Evolutionary conservation across 2,888 invertebrate species (phyloP).

Genomic region (Caenorhabditis sulstoni): DNA sequence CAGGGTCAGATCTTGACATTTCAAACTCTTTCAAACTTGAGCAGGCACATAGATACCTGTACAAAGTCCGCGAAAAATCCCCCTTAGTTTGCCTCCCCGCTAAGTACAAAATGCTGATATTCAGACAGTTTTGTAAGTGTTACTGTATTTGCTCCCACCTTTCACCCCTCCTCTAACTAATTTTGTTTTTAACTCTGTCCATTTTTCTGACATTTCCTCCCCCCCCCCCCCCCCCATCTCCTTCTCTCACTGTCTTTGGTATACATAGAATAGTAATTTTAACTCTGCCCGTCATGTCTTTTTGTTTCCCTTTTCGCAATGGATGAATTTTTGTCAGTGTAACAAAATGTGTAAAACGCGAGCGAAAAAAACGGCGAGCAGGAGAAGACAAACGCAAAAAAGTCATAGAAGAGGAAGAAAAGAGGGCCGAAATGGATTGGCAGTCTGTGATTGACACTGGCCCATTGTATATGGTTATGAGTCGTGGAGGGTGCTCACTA

Average conservation of each 20-base stretch:
- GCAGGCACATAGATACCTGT: conserved; percentile 10
- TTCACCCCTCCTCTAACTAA: no score
- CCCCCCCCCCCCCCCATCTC: conserved; percentile 4
- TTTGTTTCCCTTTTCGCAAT: conserved; percentile 13
- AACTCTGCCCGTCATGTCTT: conserved; percentile 14
- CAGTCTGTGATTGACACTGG: conserved; percentile 62
- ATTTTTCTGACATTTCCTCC: not conserved
- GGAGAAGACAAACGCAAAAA: not conserved
- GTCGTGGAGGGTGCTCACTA: conserved; percentile 53
- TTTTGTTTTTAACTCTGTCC: not conserved
- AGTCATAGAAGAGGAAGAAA: conserved; percentile 25
- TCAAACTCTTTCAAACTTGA: no score
- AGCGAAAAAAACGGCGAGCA: not conserved
- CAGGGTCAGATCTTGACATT: conserved; percentile 7
- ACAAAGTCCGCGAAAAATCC: conserved; percentile 1
- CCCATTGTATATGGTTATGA: conserved; percentile 57
- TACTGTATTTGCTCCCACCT: not conserved
- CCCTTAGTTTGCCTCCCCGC: not conserved
- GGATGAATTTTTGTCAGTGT: conserved; percentile 30
- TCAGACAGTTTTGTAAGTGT: conserved; percentile 13
- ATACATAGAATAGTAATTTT: conserved; percentile 35
- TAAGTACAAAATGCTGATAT: conserved; percentile 21
- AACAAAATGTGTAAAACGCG: not conserved
- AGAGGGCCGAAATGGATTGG: conserved; percentile 39
- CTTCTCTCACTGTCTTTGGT: conserved; percentile 21